These are phyloP conservation scores for Vulpes ferrilata DNA, from an alignment of 2,113 vertebrate species.

Conservation along the genomic window DNA sequence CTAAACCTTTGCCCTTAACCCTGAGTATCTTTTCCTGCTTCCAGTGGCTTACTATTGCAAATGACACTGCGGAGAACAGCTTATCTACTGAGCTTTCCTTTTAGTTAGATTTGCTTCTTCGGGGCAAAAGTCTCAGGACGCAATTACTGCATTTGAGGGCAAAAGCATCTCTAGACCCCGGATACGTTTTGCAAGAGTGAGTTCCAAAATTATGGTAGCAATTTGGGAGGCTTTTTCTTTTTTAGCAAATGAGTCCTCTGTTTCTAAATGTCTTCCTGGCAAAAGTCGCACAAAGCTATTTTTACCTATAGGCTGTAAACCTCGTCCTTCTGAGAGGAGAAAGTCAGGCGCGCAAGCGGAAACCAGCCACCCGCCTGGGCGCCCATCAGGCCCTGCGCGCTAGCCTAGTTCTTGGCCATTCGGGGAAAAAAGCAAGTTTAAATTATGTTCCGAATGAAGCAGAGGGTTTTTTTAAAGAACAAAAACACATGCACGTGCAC, in stretches of 20 bases:
- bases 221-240: constrained; percentile 44
- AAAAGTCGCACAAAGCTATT: constrained; percentile 71
- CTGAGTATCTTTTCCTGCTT: not conserved
- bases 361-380: not conserved
- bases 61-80: fast-evolving
- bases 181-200: constrained; percentile 10
- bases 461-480: not conserved
- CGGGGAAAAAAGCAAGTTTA: constrained; percentile 4
- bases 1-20: not conserved
- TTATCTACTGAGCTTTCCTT: not conserved
- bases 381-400: not conserved
- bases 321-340: not conserved
- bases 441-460: constrained; percentile 52
- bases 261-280: constrained; percentile 61
- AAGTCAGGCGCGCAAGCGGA: not conserved
- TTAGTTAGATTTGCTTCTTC: not conserved
- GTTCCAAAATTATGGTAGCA: constrained; percentile 45
- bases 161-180: not conserved
- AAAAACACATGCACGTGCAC: not conserved
- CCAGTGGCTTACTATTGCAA: not conserved
- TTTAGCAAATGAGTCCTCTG: constrained; percentile 69
- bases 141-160: not conserved
- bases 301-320: constrained; percentile 67
- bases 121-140: not conserved
- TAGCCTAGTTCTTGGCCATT: constrained; percentile 30